A percentile compares a stretch with the other conserved stretches of the same genome.
These are phyloP conservation scores for Odobenus rosmarus DNA, from an alignment of 2,113 vertebrate species.

Conservation along the genomic window DNA sequence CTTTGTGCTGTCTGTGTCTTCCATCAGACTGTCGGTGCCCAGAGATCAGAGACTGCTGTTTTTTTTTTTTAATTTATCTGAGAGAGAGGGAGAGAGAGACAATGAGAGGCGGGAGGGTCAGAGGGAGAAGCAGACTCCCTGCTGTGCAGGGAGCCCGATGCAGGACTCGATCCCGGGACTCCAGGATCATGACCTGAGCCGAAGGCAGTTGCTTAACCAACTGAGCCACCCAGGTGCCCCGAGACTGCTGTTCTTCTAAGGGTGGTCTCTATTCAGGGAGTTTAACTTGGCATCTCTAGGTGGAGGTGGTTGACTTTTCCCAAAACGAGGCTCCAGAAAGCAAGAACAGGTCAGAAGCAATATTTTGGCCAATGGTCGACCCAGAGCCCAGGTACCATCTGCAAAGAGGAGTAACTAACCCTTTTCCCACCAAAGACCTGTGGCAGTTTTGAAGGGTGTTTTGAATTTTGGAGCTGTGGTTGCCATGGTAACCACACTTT, in stretches of 20 bases:
- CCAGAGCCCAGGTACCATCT: not conserved
- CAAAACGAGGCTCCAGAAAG: not conserved
- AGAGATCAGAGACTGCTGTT: not conserved
- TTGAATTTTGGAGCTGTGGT: slow-evolving; percentile 40
- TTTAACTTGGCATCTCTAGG: not conserved
- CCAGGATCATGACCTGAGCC: too few species aligned
- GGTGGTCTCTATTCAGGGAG: not conserved
- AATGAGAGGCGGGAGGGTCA: too few species aligned
- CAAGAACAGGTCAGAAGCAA: not conserved
- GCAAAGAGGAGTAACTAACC: not conserved
- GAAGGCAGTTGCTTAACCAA: too few species aligned
- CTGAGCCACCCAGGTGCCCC: too few species aligned
- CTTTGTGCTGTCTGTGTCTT: not conserved
- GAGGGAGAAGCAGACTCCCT: too few species aligned
- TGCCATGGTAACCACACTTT: slow-evolving; percentile 61
- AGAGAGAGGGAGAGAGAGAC: too few species aligned
- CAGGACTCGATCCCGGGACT: too few species aligned
- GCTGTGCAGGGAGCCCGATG: too few species aligned
- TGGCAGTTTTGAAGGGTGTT: not conserved
- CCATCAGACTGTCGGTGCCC: not conserved
- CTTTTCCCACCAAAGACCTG: not conserved
- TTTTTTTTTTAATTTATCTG: too few species aligned
- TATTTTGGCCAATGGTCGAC: not conserved
- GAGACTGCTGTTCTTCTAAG: not conserved
- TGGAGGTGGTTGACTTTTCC: not conserved